These are phyloP conservation scores for Taxidea taxus DNA, from an alignment of 2,113 vertebrate species.

Conservation along the genomic window DNA sequence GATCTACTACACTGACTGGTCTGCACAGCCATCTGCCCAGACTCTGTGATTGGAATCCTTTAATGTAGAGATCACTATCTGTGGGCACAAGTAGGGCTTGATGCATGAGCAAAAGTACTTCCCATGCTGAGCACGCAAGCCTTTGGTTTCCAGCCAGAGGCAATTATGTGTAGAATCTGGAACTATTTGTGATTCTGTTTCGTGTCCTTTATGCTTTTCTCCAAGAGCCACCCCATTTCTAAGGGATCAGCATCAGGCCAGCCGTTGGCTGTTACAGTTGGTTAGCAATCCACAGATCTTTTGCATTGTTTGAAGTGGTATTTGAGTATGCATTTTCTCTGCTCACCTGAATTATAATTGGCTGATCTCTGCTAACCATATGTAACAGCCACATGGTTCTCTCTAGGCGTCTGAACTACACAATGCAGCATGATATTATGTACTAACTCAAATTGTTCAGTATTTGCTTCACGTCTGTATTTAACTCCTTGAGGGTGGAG, in stretches of 20 bases:
- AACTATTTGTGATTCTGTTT: conserved; percentile 58
- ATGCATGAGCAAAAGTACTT: conserved; percentile 34
- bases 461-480: neutral
- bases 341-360: conserved; percentile 56
- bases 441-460: neutral
- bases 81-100: neutral
- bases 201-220: conserved; percentile 31
- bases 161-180: conserved; percentile 52
- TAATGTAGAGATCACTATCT: conserved; percentile 40
- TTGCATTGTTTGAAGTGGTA: conserved; percentile 46
- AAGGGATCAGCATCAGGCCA: conserved; percentile 14
- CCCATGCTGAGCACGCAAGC: conserved; percentile 20
- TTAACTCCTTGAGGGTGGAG: neutral
- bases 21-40: neutral
- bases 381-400: neutral
- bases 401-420: neutral
- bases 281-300: conserved; percentile 29
- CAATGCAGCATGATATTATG: neutral
- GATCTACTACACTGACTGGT: neutral
- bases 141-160: conserved; percentile 56
- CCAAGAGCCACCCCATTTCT: conserved; percentile 36
- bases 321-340: conserved; percentile 19
- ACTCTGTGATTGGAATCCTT: neutral
- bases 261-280: neutral
- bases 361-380: conserved; percentile 50